phyloP scores from a whole-genome alignment of 1,140 invertebrate genomes.

The Stenopsyche tienmushanensis region DNA sequence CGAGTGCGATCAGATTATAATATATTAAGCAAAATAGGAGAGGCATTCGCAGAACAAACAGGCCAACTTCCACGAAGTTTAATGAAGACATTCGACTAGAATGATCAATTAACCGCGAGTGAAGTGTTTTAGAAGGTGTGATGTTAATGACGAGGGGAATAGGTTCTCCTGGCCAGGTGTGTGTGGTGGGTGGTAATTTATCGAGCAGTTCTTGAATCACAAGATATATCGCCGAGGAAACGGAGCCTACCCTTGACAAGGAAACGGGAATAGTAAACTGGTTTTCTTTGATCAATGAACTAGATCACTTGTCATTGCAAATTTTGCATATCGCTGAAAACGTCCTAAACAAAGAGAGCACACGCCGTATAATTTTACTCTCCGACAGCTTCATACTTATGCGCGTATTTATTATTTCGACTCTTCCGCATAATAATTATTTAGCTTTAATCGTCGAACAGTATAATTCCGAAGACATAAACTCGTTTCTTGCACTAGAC shows the following conservation, averaged over 20 bases:
- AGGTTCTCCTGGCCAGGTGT: conserved; percentile 24
- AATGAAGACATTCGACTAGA: background rate
- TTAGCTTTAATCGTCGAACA: too few species aligned
- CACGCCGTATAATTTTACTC: too few species aligned
- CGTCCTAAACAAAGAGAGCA: too few species aligned
- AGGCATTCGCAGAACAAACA: too few species aligned
- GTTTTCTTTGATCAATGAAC: conserved; percentile 19
- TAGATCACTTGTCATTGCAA: conserved; percentile 7
- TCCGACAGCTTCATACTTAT: too few species aligned
- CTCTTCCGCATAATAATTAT: too few species aligned
- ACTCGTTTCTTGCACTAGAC: too few species aligned
- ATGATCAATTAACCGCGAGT: conserved; percentile 7
- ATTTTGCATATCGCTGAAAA: background rate
- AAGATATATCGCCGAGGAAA: conserved; percentile 1
- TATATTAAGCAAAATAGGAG: too few species aligned
- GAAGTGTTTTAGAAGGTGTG: background rate
- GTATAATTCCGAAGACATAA: too few species aligned
- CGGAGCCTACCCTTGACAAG: background rate
- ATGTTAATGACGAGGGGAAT: background rate
- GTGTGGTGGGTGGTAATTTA: conserved; percentile 24
- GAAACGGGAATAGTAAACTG: conserved; percentile 9
- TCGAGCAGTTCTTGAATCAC: conserved; percentile 1
- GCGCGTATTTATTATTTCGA: too few species aligned
- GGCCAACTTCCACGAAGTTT: too few species aligned
- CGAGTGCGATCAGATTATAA: too few species aligned